A percentile compares a stretch with the other conserved stretches of the same genome.
phyloP scores from a whole-genome alignment of 2,113 vertebrate genomes.

The Thomomys bottae region DNA sequence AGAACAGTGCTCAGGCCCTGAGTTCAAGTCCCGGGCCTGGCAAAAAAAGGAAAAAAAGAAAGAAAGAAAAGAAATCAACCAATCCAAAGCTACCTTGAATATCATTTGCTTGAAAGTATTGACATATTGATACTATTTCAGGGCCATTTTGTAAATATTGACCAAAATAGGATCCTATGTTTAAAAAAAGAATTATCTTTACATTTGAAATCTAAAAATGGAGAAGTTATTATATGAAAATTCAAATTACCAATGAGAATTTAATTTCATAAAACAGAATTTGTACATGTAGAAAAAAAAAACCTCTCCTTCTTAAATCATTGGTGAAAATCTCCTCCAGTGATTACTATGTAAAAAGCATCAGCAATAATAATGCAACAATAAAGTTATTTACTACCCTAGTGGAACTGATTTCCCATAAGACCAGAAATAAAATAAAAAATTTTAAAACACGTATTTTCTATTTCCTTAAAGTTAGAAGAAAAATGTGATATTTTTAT shows the following conservation, averaged over 20 bases:
- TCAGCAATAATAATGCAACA: background rate
- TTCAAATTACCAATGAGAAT: background rate
- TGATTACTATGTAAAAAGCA: background rate
- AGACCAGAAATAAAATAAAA: background rate
- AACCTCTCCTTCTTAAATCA: slow-evolving; percentile 18
- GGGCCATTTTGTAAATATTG: slow-evolving; percentile 1
- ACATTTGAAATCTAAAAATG: background rate
- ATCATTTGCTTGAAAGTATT: slow-evolving; percentile 18
- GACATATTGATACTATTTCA: background rate
- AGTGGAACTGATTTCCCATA: background rate
- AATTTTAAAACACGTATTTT: background rate
- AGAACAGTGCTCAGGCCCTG: too few species aligned
- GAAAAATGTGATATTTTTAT: background rate
- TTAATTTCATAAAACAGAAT: slow-evolving; percentile 20
- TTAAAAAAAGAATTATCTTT: slow-evolving; percentile 6
- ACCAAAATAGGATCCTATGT: slow-evolving; percentile 7
- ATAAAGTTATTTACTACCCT: background rate
- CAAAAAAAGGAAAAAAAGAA: too few species aligned
- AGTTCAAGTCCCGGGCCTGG: too few species aligned
- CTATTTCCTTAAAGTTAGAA: slow-evolving; percentile 22
- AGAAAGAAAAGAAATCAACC: slow-evolving; percentile 6
- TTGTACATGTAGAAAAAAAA: background rate
- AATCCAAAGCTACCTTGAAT: background rate
- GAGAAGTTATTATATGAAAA: slow-evolving; percentile 1
- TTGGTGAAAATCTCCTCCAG: background rate